Evolutionary conservation across 2,888 invertebrate genomes (phyloP), one percentile per base, ranked within the genome.

Genomic region (Malacosoma neustria): DNA sequence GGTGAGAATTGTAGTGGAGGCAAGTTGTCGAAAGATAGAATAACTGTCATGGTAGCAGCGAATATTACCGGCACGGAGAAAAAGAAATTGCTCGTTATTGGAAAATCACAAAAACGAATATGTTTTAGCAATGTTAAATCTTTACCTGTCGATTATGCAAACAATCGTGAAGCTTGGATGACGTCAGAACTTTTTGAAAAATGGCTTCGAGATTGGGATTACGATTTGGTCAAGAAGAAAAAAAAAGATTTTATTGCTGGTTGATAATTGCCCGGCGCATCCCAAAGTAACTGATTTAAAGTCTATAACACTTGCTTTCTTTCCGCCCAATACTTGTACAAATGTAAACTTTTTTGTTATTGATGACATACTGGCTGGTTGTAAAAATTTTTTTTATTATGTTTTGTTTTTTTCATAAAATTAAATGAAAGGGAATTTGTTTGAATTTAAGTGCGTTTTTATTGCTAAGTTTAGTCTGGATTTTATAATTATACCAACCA

Each of bases 121-220:
- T 59, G 61, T 47, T 66, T 65, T 40, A 56, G 47, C 39, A 50
- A 43, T 38, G 36, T 45, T 33, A 34, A 36, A 30, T 37, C 39
- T 36, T 33, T 48, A 36, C 43, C 41, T 31, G 48, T 44, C 29
- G 35, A 30, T 11, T 48, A 48, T 42, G 41, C 43, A 38, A 43
- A 36, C 30, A 66, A 64, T 40, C 45, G 34, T 35, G 64, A 44
- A 40, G 53, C 64, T 12, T 68, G 67, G 67, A 69, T 73, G 62
- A 69, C 58, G 35, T 43, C 43, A 14, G 41, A 45, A 9, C 41
- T 48, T 46, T 48, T 46, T 42, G 37, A 35, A 45, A 22, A 35
- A 43, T 43, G 46, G 40, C 36, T 57, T 22, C 39, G 48, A 37
- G 33, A 41, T 41, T 44, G 57, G 57, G 41, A 46, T 50, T 47